Percentiles rank a stretch among this genome's conserved stretches.
Conservation (phyloP, 2,888 invertebrate species). For the Tachystola acroxantha region DNA sequence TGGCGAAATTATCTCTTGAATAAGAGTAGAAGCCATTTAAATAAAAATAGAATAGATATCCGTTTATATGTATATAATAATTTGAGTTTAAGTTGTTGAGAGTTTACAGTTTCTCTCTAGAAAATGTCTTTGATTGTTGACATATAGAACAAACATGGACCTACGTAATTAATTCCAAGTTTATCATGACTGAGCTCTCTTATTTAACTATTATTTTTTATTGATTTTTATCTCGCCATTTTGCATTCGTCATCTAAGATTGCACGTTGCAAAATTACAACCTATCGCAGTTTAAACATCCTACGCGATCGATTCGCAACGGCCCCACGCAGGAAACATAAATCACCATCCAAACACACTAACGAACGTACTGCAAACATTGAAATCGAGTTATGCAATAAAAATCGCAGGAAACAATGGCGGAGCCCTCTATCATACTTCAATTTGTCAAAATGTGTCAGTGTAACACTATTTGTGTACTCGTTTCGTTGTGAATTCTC, state of each 20-base stretch:
- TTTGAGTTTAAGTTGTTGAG: too few species aligned
- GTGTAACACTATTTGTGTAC: slow-evolving; percentile 8
- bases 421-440: slow-evolving; percentile 48
- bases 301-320: slow-evolving; percentile 31
- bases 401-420: slow-evolving; percentile 48
- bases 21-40: too few species aligned
- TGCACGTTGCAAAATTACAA: slow-evolving; percentile 23
- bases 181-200: too few species aligned
- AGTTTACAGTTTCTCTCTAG: too few species aligned
- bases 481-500: not conserved
- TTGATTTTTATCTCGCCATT: slow-evolving; percentile 1
- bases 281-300: slow-evolving; percentile 21
- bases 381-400: not conserved
- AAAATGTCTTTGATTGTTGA: too few species aligned
- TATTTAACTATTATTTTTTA: too few species aligned
- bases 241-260: too few species aligned
- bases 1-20: too few species aligned
- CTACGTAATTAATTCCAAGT: too few species aligned
- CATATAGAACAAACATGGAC: too few species aligned
- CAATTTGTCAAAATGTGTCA: slow-evolving; percentile 56
- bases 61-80: too few species aligned
- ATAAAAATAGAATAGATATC: too few species aligned
- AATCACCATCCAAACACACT: slow-evolving; percentile 54
- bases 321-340: slow-evolving; percentile 31
- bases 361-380: slow-evolving; percentile 63